Evolutionary conservation across 1,140 invertebrate species (phyloP), one percentile per base, ranked within the genome.

Genomic region (Cydia pomonella): DNA sequence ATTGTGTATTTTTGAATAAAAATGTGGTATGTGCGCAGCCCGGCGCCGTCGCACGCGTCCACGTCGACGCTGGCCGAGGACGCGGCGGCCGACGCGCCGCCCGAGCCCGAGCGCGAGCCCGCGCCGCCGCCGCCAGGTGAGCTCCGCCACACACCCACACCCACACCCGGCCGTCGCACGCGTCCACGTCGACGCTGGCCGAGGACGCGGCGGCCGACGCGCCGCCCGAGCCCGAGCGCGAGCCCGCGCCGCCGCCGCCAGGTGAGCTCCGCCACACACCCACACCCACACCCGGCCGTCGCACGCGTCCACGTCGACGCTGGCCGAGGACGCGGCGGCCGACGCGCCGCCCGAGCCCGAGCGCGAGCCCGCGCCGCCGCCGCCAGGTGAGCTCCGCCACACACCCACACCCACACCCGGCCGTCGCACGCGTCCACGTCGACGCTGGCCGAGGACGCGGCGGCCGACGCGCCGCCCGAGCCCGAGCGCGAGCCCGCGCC

Each of bases 241-340:
- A 89, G 79, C 89, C 89, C 74, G 87, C 12, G 84, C 10, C 75
- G 85, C 21, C 77, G 77, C 29, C 83, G 87, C 69, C 86, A 87
- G 72, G 74, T 81, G 1, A 86, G 87, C 88, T 7, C 0, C 6
- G 6, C 29, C 29, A 33, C 4, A 33, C 29, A 0, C 4, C n/a
- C n/a, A n/a, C n/a, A n/a, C n/a, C n/a, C n/a, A n/a, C n/a, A n/a
- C 75, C 91, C 91, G 0, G 90, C 92, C 91, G 0, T 93, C 92
- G 0, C 89, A 90, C 75, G 89, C 92, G 10, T 93, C 92, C 0
- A 93, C 91, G 0, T 90, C 91, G 0, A 93, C 92, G 0, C 92
- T 91, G 0, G 90, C 88, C 0, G 91, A 93, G 69, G 92, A 93
- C 27, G 82, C 53, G 87, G 29, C 74, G 83, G 0, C 77, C 86